Percentiles rank a stretch among this genome's conserved stretches.
phyloP scores from a whole-genome alignment of 1,140 invertebrate species.

The Bombyx mandarina region DNA sequence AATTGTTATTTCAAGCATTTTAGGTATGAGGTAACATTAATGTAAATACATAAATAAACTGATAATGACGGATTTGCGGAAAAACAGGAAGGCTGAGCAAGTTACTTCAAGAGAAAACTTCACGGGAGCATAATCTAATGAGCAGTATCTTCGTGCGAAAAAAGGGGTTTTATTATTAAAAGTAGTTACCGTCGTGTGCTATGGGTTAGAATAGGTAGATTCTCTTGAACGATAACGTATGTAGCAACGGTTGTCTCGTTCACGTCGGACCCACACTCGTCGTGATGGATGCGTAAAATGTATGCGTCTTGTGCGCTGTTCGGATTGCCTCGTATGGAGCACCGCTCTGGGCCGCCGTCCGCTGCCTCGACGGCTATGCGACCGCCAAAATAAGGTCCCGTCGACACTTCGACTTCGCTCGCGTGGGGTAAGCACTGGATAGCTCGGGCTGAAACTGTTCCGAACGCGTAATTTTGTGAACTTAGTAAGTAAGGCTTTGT shows the following conservation, averaged over 20 bases:
- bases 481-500: too few species aligned
- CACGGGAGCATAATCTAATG: too few species aligned
- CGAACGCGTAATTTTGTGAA: too few species aligned
- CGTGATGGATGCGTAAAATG: conserved; percentile 80
- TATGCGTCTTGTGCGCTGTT: conserved; percentile 79
- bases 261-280: conserved; percentile 81
- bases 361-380: conserved; percentile 80
- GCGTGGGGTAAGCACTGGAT: conserved; percentile 82
- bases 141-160: too few species aligned
- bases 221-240: conserved; percentile 86
- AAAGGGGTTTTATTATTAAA: too few species aligned
- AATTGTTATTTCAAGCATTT: too few species aligned
- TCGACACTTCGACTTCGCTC: conserved; percentile 85
- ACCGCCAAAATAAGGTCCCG: conserved; percentile 82
- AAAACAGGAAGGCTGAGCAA: too few species aligned
- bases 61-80: too few species aligned
- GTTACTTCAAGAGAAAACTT: too few species aligned
- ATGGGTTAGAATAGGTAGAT: conserved; percentile 84
- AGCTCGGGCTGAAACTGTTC: conserved; percentile 81
- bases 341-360: conserved; percentile 73
- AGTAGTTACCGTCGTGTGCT: conserved; percentile 76
- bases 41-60: too few species aligned
- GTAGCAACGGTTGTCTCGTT: conserved; percentile 82
- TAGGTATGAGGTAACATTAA: too few species aligned
- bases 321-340: conserved; percentile 75